Conservation (phyloP, 2,888 invertebrate species). For the Mimas tiliae region DNA sequence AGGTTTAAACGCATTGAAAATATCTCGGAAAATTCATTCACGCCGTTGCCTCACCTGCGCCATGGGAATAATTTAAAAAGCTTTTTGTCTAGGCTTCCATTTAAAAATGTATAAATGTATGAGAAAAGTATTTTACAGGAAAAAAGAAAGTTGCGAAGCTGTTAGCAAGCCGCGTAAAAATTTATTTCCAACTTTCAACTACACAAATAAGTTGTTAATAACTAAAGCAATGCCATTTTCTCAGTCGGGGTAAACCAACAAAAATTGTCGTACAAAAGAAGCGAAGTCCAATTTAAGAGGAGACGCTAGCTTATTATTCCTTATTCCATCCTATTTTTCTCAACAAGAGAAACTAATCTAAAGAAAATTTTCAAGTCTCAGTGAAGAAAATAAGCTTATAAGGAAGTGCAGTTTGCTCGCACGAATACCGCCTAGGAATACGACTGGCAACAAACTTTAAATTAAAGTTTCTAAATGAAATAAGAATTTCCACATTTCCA, state of each 20-base stretch:
- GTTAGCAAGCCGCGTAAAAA: conserved; percentile 45
- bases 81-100: conserved; percentile 34
- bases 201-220: conserved; percentile 60
- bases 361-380: conserved; percentile 82
- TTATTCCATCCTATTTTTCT: conserved; percentile 76
- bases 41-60: conserved; percentile 35
- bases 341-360: conserved; percentile 84
- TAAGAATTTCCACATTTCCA: conserved; percentile 61
- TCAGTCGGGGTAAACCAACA: conserved; percentile 46
- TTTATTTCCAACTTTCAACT: conserved; percentile 60
- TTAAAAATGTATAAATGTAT: conserved; percentile 35
- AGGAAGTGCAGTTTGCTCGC: conserved; percentile 80
- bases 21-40: conserved; percentile 38
- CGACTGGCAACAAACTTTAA: conserved; percentile 77
- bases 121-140: conserved; percentile 34
- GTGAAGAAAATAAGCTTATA: conserved; percentile 82
- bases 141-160: conserved; percentile 31
- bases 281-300: conserved; percentile 74
- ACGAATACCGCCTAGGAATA: conserved; percentile 72
- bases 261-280: conserved; percentile 64
- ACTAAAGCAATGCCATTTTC: conserved; percentile 57
- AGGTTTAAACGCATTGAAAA: conserved; percentile 40
- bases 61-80: conserved; percentile 38
- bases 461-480: conserved; percentile 76
- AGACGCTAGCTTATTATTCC: conserved; percentile 78